phyloP scores from a whole-genome alignment of 2,888 invertebrate genomes.

The Amiota communis region DNA sequence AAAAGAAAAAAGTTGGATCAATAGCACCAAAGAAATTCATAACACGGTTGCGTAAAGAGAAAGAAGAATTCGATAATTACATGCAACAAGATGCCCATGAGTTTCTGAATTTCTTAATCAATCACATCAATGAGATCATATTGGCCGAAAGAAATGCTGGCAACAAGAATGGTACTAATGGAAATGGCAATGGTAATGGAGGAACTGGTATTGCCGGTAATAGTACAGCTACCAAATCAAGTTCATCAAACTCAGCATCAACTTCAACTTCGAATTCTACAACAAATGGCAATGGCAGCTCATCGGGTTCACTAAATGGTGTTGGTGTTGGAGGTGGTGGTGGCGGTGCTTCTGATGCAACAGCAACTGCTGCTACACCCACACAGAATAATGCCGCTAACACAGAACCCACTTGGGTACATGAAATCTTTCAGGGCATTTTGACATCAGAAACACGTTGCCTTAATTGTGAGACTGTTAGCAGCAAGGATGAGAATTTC shows the following conservation, averaged over 20 bases:
- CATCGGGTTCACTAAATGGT: conserved; percentile 63
- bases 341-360: conserved; percentile 48
- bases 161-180: conserved; percentile 48
- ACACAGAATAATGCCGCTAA: conserved; percentile 74
- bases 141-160: conserved; percentile 79
- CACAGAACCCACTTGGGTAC: conserved; percentile 96
- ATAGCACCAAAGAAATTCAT: conserved; percentile 99
- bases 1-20: conserved; percentile 99
- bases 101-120: conserved; percentile 98
- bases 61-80: conserved; percentile 99
- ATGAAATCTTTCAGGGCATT: conserved; percentile 99
- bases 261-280: conserved; percentile 63
- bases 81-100: conserved; percentile 99
- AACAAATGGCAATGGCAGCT: conserved; percentile 64
- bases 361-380: conserved; percentile 54
- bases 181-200: conserved; percentile 45
- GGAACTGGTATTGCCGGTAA: conserved; percentile 16
- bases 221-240: conserved; percentile 50
- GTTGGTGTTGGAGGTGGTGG: conserved; percentile 61
- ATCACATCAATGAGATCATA: conserved; percentile 98
- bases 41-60: conserved; percentile 96
- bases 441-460: conserved; percentile 99
- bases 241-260: conserved; percentile 62
- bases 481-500: conserved; percentile 99
- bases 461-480: conserved; percentile 99